These are phyloP conservation scores for Tholera decimalis DNA, from an alignment of 2,888 invertebrate species.

Conservation along the genomic window DNA sequence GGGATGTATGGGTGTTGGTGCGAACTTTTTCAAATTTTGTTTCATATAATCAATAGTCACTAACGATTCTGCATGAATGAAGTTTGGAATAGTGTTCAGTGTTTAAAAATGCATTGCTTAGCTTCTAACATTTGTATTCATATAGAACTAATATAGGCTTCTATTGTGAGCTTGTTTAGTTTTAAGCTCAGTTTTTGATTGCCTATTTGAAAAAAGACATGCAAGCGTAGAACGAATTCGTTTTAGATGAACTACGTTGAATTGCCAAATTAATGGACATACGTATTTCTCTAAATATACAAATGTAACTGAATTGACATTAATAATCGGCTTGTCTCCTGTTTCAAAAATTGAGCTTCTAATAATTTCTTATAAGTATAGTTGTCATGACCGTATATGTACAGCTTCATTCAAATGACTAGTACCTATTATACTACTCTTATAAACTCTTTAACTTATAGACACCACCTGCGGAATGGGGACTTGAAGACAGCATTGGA, in stretches of 20 bases:
- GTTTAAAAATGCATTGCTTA: constrained; percentile 42
- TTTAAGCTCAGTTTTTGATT: constrained; percentile 32
- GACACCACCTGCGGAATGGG: constrained; percentile 71
- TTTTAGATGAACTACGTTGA: neutral
- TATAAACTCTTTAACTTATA: constrained; percentile 59
- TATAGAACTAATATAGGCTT: constrained; percentile 25
- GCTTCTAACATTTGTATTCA: constrained; percentile 38
- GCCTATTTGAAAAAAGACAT: neutral
- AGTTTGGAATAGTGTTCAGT: constrained; percentile 21
- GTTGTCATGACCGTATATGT: constrained; percentile 17
- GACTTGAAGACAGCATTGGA: constrained; percentile 58
- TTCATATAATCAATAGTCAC: constrained; percentile 42
- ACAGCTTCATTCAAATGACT: constrained; percentile 4
- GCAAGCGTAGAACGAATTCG: neutral
- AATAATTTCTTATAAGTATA: neutral
- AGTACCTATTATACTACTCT: neutral
- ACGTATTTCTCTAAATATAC: neutral
- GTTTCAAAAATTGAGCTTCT: constrained; percentile 27
- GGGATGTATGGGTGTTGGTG: constrained; percentile 56
- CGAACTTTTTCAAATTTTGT: constrained; percentile 47
- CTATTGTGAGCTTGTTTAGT: constrained; percentile 10
- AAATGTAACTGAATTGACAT: neutral
- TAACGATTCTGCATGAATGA: constrained; percentile 53
- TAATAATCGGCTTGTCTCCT: neutral
- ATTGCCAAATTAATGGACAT: neutral